Conservation (phyloP, 2,797 vertebrate genomes). For the Hemitrygon akajei region DNA sequence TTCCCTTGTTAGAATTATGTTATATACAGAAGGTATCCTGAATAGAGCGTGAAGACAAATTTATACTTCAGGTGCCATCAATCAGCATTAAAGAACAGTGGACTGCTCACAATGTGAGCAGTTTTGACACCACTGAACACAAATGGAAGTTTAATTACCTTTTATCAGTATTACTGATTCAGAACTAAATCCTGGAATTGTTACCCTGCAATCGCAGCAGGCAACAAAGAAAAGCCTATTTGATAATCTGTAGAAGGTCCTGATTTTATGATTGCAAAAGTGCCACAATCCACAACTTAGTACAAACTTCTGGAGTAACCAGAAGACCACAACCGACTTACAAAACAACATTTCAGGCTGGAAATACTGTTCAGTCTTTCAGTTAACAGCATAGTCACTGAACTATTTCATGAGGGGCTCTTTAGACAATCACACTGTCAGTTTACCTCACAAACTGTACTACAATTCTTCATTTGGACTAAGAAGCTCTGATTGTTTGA, state of each 20-base stretch:
- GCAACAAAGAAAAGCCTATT: background rate
- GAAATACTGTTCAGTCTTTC: background rate
- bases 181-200: background rate
- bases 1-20: background rate
- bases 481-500: background rate
- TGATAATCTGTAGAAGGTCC: background rate
- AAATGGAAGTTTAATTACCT: background rate
- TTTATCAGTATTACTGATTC: background rate
- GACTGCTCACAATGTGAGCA: background rate
- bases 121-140: background rate
- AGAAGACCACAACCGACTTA: background rate
- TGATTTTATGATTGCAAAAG: background rate
- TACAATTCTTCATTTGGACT: background rate
- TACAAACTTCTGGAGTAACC: background rate
- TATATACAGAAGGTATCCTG: background rate
- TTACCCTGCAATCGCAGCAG: background rate
- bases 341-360: background rate
- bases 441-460: background rate
- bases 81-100: background rate
- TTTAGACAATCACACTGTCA: background rate
- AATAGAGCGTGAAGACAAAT: background rate
- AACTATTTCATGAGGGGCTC: background rate
- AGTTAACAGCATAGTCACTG: background rate
- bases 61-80: background rate
- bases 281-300: background rate